These are phyloP conservation scores for Dendroctonus ponderosae DNA, from an alignment of 1,140 invertebrate species.

Conservation along the genomic window DNA sequence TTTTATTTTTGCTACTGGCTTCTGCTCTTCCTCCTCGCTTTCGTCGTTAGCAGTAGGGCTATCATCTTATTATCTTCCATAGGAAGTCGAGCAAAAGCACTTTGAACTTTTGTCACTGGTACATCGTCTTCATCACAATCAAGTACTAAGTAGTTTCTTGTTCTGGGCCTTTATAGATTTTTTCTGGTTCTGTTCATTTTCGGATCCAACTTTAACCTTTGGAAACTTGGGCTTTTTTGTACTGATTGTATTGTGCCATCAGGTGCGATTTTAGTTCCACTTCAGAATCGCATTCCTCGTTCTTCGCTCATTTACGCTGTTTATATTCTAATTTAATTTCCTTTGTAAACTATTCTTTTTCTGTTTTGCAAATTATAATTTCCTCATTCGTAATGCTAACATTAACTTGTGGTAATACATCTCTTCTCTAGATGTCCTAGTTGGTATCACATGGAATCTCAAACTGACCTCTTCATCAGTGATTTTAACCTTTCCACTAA, in stretches of 20 bases:
- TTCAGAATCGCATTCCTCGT: slow-evolving; percentile 57
- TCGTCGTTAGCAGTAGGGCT: slow-evolving; percentile 51
- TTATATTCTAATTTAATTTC: no score
- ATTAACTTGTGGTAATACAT: no score
- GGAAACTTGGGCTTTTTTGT: slow-evolving; percentile 43
- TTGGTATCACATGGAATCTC: no score
- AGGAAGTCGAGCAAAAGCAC: slow-evolving; percentile 49
- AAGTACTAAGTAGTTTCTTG: slow-evolving; percentile 50
- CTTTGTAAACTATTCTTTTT: no score
- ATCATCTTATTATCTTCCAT: slow-evolving; percentile 50
- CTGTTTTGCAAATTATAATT: no score
- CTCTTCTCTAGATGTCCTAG: no score
- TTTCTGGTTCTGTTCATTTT: slow-evolving; percentile 44
- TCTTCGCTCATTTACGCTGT: slow-evolving; percentile 62
- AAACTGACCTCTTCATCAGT: no score
- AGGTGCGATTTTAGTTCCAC: slow-evolving; percentile 40
- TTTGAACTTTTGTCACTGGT: slow-evolving; percentile 43
- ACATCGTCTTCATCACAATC: slow-evolving; percentile 50
- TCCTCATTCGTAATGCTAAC: no score
- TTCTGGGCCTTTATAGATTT: slow-evolving; percentile 49
- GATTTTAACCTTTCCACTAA: no score
- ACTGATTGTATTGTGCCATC: slow-evolving; percentile 39
- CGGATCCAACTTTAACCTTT: slow-evolving; percentile 44
- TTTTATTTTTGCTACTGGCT: slow-evolving; percentile 56
- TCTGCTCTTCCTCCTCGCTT: slow-evolving; percentile 52